Base-by-base conservation (phyloP, 2,888 invertebrate species). In the Ochropacha duplaris region DNA sequence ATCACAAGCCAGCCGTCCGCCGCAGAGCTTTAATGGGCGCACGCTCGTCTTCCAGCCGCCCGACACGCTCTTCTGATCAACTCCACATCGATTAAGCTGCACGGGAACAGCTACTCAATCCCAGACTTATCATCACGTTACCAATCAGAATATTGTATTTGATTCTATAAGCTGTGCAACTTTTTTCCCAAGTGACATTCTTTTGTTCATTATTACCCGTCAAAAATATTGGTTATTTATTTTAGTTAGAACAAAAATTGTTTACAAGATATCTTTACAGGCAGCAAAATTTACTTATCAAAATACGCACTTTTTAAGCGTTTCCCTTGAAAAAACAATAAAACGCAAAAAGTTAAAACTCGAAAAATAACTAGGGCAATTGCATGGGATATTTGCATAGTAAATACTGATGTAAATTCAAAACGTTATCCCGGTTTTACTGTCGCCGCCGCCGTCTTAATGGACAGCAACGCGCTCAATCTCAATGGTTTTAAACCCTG, bases 11-110 rank as follows among this genome's bases (percentile, higher is more conserved):
- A 70, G 76, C 78, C 81, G 81, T 80, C 81, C 75, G 76, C 77
- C 77, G 76, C 83, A 83, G 78, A 74, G 83, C 78, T 84, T 81
- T 83, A 86, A 86, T 82, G 81, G 81, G 67, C 76, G 68, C 77
- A 71, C 74, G 76, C 79, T 76, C 76, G 72, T 81, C 83, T 81
- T 78, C 75, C 71, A 69, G 66, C 71, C 66, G 62, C 66, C 66
- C 69, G 72, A 74, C 71, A 71, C 69, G 75, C 76, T 74, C 63
- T 68, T 69, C 72, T 75, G 75, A 83, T 81, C 78, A 72, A 79
- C 78, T 77, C 74, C 60, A 68, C 71, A 64, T 70, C 74, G 67
- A 82, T 83, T 81, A 76, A 74, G 64, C 57, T 44, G 44, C 44
- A 44, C 44, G 44, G 44, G 19, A 44, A 44, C 9, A 19, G 2